Conservation (phyloP, 2,113 vertebrate genomes). For the Ahaetulla prasina region DNA sequence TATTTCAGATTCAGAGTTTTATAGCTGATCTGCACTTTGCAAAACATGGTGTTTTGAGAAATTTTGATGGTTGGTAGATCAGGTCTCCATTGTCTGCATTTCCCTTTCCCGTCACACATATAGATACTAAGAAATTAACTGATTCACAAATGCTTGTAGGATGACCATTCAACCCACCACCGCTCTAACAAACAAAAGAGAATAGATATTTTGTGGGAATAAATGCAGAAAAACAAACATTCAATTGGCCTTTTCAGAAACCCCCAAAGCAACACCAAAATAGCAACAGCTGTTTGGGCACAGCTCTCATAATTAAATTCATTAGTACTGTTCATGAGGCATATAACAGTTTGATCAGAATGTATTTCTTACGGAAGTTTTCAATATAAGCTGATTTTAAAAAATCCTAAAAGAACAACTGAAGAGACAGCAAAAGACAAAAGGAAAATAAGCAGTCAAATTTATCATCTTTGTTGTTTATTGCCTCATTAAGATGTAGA, state of each 20-base stretch:
- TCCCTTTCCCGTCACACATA: neutral
- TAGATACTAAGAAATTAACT: neutral
- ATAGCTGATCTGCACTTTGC: neutral
- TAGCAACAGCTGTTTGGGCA: slow-evolving; percentile 7
- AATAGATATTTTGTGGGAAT: neutral
- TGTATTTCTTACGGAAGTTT: slow-evolving; percentile 26
- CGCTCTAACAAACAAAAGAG: neutral
- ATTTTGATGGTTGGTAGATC: neutral
- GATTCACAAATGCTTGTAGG: neutral
- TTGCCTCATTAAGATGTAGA: slow-evolving; percentile 33
- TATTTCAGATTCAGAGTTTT: neutral
- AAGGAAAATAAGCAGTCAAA: slow-evolving; percentile 36
- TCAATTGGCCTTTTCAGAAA: neutral
- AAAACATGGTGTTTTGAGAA: neutral
- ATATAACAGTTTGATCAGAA: slow-evolving; percentile 13
- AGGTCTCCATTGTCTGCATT: neutral
- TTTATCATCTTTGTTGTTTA: slow-evolving; percentile 34
- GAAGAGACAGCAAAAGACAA: slow-evolving; percentile 34
- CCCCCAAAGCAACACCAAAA: neutral
- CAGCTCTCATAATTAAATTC: slow-evolving; percentile 19
- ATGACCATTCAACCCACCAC: neutral
- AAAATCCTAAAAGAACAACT: slow-evolving; percentile 20
- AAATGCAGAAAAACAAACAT: neutral
- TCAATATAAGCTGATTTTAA: slow-evolving; percentile 30
- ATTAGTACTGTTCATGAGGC: neutral